phyloP scores from a whole-genome alignment of 2,888 invertebrate species.

The Drosophila melanocephala region DNA sequence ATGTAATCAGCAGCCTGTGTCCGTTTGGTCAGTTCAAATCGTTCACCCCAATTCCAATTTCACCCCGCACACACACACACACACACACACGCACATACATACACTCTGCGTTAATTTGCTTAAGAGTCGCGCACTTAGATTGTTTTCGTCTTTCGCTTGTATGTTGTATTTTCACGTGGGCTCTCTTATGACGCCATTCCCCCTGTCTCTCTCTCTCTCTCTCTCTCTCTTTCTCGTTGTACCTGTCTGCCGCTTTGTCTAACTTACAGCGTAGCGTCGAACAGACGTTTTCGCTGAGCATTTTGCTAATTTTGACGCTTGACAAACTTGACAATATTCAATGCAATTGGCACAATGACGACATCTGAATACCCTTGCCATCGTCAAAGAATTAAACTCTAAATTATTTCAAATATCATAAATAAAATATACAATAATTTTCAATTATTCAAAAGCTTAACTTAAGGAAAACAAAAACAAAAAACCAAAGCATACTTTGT shows the following conservation, averaged over 20 bases:
- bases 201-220: not conserved
- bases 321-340: conserved; percentile 51
- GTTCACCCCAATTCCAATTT: not conserved
- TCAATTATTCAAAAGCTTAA: not conserved
- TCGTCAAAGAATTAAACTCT: not conserved
- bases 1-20: not conserved
- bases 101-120: not conserved
- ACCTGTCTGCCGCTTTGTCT: conserved; percentile 6
- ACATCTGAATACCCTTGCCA: conserved; percentile 28
- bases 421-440: not conserved
- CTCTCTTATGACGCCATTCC: conserved; percentile 17
- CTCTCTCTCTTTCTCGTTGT: conserved; percentile 14
- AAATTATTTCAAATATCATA: not conserved
- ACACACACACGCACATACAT: not conserved
- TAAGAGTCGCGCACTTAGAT: conserved; percentile 26
- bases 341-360: not conserved
- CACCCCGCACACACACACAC: not conserved
- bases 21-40: not conserved
- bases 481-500: conserved; percentile 2
- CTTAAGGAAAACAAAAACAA: not conserved
- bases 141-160: conserved; percentile 45
- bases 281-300: conserved; percentile 42
- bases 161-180: conserved; percentile 42
- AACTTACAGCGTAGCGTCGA: conserved; percentile 18
- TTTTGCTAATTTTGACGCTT: conserved; percentile 66